phyloP scores from a whole-genome alignment of 2,888 invertebrate genomes.

The Phyllotreta striolata region DNA sequence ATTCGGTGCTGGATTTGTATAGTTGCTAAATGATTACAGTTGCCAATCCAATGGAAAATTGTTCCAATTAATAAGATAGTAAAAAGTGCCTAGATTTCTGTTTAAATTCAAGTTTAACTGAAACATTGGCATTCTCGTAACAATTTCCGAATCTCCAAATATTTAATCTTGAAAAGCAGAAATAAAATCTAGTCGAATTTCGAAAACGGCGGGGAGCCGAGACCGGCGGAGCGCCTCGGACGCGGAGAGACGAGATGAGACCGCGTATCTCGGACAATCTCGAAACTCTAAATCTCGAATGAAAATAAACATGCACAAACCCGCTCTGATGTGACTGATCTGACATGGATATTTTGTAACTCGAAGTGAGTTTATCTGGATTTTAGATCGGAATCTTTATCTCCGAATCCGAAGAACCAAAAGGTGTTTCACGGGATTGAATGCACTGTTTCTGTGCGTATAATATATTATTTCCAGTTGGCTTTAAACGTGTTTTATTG shows the following conservation, averaged over 20 bases:
- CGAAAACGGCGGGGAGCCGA: conserved; percentile 24
- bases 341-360: conserved; percentile 30
- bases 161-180: neutral
- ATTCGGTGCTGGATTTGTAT: no score
- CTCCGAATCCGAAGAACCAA: conserved; percentile 15
- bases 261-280: conserved; percentile 34
- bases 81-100: no score
- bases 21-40: no score
- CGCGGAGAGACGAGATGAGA: conserved; percentile 7
- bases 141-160: no score
- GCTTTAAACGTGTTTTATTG: no score
- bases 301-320: conserved; percentile 35
- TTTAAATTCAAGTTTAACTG: no score
- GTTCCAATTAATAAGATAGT: no score
- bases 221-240: neutral
- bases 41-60: no score
- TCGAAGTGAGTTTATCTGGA: conserved; percentile 31
- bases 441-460: neutral
- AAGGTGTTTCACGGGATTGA: conserved; percentile 18
- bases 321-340: conserved; percentile 18
- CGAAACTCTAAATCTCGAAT: conserved; percentile 28
- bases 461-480: no score
- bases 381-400: conserved; percentile 25
- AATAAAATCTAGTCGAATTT: conserved; percentile 20
- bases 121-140: no score